Evolutionary conservation across 1,140 invertebrate species (phyloP), one percentile per base, ranked within the genome.

Genomic region (Caligus rogercresseyi): DNA sequence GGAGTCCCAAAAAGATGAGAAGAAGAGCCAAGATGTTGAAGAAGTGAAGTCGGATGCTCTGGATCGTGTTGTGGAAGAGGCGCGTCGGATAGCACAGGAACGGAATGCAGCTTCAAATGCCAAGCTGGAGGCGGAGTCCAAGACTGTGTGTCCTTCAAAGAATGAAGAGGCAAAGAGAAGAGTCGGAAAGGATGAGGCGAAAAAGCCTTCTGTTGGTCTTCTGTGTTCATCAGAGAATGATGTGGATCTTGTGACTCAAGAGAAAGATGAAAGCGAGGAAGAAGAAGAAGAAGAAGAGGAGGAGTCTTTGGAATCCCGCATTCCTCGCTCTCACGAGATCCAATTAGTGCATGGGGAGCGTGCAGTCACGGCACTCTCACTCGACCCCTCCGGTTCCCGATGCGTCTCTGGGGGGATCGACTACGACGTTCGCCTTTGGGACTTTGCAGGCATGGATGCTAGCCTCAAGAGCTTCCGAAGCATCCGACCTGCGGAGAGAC

Each of bases 361-460:
- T 76, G 84, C 88, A 1, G 83, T 94, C 0, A 83, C 88, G 1
- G 90, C 90, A 0, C 71, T 98, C 2, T 82, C 85, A 13, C 80
- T 89, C 1, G 94, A 99, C 76, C 86, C 89, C 0, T 86, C 90
- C 23, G 95, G 94, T 16, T 86, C 89, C 16, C 76, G 94, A 23
- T 74, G 98, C 14, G 88, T 90, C 0, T 86, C 87, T 25, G 69
- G 69, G 14, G 74, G 77, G 3, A 81, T 89, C 21, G 92, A 98
- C 71, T 98, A 96, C 74, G 89, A 96, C 67, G 84, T 98, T 0
- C 85, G 84, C 63, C 87, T 98, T 66, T 98, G 90, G 89, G 94
- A 98, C 75, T 98, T 98, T 78, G 86, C 89, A 63, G 93, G 93
- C 7, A 97, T 98, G 91, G 92, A 98, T 73, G 79, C 85, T 0